Base-by-base conservation (phyloP, 2,113 vertebrate genomes). In the Apaloderma vittatum region DNA sequence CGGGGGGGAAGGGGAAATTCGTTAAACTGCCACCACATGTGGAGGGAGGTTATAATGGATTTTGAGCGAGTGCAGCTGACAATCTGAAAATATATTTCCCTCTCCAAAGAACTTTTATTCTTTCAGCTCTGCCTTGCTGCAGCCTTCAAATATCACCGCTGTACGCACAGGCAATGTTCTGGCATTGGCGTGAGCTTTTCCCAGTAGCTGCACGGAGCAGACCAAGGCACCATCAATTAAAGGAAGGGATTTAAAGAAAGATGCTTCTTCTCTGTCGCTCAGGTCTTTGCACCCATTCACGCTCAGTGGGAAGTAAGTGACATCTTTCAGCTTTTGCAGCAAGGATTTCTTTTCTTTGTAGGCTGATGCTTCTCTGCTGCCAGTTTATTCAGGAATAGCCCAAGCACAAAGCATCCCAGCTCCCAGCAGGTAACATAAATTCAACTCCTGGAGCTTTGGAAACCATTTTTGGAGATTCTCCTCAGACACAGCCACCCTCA, bases 131-230 rank as follows among this genome's bases (percentile, higher is more conserved):
- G 62, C 34, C 34, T 66, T 0, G 1, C 45, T 30, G 34, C 73
- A 45, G 46, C 40, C 29, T 72, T 65, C 36, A 8, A 27, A 3
- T 10, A 7, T 34, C 26, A 4, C 58, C 62, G 88, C 8, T 11
- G 62, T 19, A 12, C 0, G 1, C 6, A 14, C 13, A 48, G 65
- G 27, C 0, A 8, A 40, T 12, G 61, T 15, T 8, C 40, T 61
- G 91, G 82, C 4, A 0, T 2, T 21, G 48, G 59, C 11, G 8
- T 3, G 23, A 49, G 79, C 54, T 67, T 3, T 30, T 51, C 49
- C 75, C 32, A 3, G 74, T 7, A 20, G 34, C 1, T 8, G n/a
- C 13, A 16, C 45, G 9, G 68, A 51, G 86, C 80, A 54, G 59
- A 15, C 5, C 0, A 5, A 37, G 67, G 36, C 32, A 20, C 45